Base-by-base conservation (phyloP, 2,113 vertebrate species). In the Proteles cristata region DNA sequence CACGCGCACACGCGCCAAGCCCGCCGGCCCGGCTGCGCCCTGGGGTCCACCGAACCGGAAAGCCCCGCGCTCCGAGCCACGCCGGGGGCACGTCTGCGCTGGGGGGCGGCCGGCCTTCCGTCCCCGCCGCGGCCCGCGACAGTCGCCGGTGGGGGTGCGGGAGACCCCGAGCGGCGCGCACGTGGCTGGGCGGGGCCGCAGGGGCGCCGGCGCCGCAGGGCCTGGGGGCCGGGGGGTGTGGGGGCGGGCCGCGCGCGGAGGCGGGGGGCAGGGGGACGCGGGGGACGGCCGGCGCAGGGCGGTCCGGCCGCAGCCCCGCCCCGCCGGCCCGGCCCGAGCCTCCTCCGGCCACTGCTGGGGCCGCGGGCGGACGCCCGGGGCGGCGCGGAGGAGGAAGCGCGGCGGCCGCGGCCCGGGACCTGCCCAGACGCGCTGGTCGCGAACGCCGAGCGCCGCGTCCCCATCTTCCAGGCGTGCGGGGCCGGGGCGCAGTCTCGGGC, bases 361-460 rank as follows among this genome's bases (percentile, higher is more conserved):
- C 95, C 4, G 85, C 86, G 26, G 88, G 88, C 95, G 12, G 90
- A 88, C 96, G 74, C 79, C 81, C 11, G 3, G 23, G 92, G 87
- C 61, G 88, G 85, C 71, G 87, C 93, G 84, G 50, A 50, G 82
- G 90, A 97, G 96, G 96, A 97, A 95, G 35, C 69, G 61, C 73
- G 12, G 45, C 0, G 66, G 71, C 76, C 26, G 74, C 76, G 61
- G 65, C 28, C 87, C 55, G 16, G 80, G 85, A 68, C 1, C 96
- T 94, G 61, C 83, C 43, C 96, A 33, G 95, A 89, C 86, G 87
- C 85, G 50, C 4, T n/a, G 17, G 74, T 63, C 55, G 25, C 53
- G 11, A 9, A 28, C 90, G 68, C 71, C 33, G 35, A 68, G 58
- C 53, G 39, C 65, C 3, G 91, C 80, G 45, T 66, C 73, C 35